Evolutionary conservation across 2,888 invertebrate species (phyloP), one percentile per base, ranked within the genome.

Genomic region (Tetragonula carbonaria): DNA sequence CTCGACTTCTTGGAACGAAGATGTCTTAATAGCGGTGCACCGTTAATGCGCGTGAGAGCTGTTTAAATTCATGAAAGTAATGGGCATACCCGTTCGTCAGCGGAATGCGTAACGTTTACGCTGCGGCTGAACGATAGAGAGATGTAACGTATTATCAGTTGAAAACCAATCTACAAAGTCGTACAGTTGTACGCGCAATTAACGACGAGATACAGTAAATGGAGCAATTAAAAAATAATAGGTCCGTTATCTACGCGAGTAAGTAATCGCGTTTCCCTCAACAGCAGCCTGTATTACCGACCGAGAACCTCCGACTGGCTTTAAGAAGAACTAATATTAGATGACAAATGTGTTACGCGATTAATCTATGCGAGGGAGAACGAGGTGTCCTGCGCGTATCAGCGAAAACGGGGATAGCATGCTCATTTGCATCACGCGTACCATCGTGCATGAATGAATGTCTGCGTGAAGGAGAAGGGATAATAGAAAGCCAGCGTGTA

Each of bases 371-470:
- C 23, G 14, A 21, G 59, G 13, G 50, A 28, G 28, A 45, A 50
- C 28, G 21, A 23, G 45, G 28, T 18, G 4, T 62, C 13, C 16
- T 14, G 62, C 21, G 62, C 73, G 23, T n/a, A 50, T 50, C 50
- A 21, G 50, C 21, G 62, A 51, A 62, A 63, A 51, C 28, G 28
- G 23, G 28, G 21, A 28, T 28, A 28, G 28, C 13, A 59, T 62
- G 72, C 50, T 23, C 59, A 62, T 59, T 59, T 73, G 8, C 72
- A 28, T 73, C 28, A 21, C n/a, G 62, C 62, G 62, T 45, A 45
- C 23, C 18, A 21, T 28, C 8, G 45, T 73, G 50, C 28, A 73
- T 73, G 73, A 73, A 73, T 62, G 73, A 73, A n/a, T 59, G 62
- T 50, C 62, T 62, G 59, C 72, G n/a, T 45, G 4, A 45, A 33